These are phyloP conservation scores for Seladonia tumulorum DNA, from an alignment of 2,888 invertebrate species.

Conservation along the genomic window DNA sequence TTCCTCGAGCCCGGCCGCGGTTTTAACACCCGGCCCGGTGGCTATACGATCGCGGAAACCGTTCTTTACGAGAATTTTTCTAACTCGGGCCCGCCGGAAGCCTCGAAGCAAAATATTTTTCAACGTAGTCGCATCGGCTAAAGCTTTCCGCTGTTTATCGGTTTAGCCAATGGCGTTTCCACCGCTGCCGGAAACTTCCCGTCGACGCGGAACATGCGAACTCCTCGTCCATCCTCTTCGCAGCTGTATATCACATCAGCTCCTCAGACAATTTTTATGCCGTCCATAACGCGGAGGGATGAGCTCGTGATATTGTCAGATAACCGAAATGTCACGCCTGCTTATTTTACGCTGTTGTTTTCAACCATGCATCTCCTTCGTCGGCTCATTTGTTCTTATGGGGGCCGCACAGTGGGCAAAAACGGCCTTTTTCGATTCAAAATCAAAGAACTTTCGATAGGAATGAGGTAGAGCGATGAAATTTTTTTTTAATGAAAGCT, in stretches of 20 bases:
- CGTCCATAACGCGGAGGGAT: background rate
- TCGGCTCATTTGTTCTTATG: too few relatives aligned
- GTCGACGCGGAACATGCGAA: background rate
- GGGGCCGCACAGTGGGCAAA: too few relatives aligned
- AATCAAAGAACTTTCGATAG: too few relatives aligned
- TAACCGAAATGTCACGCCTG: background rate
- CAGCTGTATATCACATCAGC: background rate
- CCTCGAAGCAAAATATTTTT: conserved; percentile 60
- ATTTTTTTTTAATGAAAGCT: too few relatives aligned
- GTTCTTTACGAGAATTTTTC: conserved; percentile 49
- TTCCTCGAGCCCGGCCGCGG: background rate
- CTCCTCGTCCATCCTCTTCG: conserved; percentile 2
- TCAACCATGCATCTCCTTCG: too few relatives aligned
- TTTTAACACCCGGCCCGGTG: conserved; percentile 5
- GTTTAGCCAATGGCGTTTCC: conserved; percentile 74
- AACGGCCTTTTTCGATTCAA: too few relatives aligned
- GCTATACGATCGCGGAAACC: conserved; percentile 6
- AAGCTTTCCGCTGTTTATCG: conserved; percentile 78
- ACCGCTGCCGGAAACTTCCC: conserved; percentile 44
- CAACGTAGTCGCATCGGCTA: conserved; percentile 54
- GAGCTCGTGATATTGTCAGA: background rate
- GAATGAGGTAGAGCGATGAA: too few relatives aligned
- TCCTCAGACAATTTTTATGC: background rate
- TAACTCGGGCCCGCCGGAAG: conserved; percentile 42
- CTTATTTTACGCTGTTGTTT: background rate